Evolutionary conservation across 2,888 invertebrate genomes (phyloP).

Genomic region (Ochropacha duplaris): DNA sequence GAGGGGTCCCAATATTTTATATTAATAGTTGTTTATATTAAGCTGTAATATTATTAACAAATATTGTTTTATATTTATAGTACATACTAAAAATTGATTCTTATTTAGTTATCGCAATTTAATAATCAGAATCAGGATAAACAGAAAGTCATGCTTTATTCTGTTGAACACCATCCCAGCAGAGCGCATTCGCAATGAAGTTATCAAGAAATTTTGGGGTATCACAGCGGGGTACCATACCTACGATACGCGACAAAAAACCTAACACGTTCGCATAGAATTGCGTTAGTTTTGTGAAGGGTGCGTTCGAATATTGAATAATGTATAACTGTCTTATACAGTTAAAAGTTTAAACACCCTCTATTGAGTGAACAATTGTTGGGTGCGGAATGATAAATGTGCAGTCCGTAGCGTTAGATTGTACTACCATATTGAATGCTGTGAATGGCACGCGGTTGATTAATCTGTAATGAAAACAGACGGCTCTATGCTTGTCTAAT

Average conservation of each 20-base stretch:
- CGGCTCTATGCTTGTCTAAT: not conserved
- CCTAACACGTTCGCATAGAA: conserved; percentile 49
- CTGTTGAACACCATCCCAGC: conserved; percentile 46
- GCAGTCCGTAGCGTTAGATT: conserved; percentile 30
- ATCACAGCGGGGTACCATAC: conserved; percentile 41
- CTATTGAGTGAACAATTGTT: conserved; percentile 68
- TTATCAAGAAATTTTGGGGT: conserved; percentile 72
- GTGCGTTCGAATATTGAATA: conserved; percentile 68
- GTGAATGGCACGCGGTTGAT: conserved; percentile 14
- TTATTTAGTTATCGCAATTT: conserved; percentile 3
- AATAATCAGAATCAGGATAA: conserved; percentile 14
- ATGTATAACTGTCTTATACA: conserved; percentile 65
- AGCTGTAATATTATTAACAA: too few relatives aligned
- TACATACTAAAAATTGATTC: too few relatives aligned
- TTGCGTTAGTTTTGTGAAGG: conserved; percentile 43
- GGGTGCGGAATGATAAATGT: conserved; percentile 66
- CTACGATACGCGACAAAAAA: conserved; percentile 55
- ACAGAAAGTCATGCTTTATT: conserved; percentile 45
- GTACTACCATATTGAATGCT: conserved; percentile 19
- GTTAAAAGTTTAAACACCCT: conserved; percentile 76
- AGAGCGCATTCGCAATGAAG: conserved; percentile 69
- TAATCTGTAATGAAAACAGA: not conserved
- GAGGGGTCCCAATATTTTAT: too few relatives aligned
- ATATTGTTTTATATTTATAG: too few relatives aligned
- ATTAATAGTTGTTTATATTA: too few relatives aligned